Conservation (phyloP, 2,888 invertebrate species). For the Pseudococcus jackbeardsleyi region DNA sequence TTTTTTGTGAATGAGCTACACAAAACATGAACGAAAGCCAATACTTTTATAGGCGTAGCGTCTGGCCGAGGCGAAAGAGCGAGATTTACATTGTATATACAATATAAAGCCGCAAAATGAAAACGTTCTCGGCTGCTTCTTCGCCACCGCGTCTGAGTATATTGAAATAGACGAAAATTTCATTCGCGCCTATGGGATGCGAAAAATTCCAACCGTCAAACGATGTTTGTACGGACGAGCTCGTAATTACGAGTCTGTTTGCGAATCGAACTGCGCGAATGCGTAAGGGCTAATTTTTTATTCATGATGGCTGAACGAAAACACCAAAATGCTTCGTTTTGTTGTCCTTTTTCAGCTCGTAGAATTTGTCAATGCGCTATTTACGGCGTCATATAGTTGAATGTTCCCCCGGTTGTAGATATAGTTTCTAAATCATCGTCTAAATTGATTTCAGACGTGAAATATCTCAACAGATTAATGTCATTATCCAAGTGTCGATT, state of each 20-base stretch:
- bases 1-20: conserved; percentile 51
- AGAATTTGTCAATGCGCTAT: background rate
- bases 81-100: background rate
- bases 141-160: background rate
- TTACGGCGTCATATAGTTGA: conserved; percentile 1
- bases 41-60: conserved; percentile 32
- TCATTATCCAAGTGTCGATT: background rate
- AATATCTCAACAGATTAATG: conserved; percentile 19
- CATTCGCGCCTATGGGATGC: background rate
- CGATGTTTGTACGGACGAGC: background rate
- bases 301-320: conserved; percentile 28
- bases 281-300: conserved; percentile 15
- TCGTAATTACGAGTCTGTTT: conserved; percentile 24
- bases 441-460: conserved; percentile 19
- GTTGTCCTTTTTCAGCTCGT: background rate
- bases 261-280: conserved; percentile 6
- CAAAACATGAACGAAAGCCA: conserved; percentile 43
- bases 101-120: background rate
- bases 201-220: background rate
- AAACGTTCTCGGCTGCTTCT: background rate
- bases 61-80: background rate
- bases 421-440: conserved; percentile 6
- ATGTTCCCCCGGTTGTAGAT: background rate
- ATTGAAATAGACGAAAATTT: background rate
- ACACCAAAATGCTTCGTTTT: conserved; percentile 8